Evolutionary conservation across 2,888 invertebrate species (phyloP).

Genomic region (Ischnura elegans): DNA sequence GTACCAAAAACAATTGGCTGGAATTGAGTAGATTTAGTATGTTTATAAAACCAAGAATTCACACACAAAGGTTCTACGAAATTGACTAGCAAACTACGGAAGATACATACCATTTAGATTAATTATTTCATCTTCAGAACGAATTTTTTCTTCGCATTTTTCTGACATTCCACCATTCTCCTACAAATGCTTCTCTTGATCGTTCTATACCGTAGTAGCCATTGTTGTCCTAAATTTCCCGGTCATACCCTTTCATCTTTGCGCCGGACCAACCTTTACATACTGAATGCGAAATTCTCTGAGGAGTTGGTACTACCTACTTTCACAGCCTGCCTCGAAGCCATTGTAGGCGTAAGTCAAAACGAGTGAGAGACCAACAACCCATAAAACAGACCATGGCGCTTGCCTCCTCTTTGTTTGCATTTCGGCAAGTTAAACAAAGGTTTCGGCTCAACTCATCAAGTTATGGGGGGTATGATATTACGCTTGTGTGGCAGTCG

Average conservation of each 20-base stretch:
- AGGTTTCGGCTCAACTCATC: constrained; percentile 16
- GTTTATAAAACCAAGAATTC: no score
- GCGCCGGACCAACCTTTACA: neutral
- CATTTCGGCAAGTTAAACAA: neutral
- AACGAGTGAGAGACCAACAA: neutral
- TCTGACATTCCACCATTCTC: neutral
- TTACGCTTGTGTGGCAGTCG: neutral
- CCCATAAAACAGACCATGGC: neutral
- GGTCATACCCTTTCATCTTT: neutral
- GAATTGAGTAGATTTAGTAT: no score
- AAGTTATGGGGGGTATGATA: constrained; percentile 13
- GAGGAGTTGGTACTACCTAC: constrained; percentile 1
- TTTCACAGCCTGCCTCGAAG: neutral
- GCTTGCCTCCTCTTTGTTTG: neutral
- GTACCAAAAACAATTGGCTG: no score
- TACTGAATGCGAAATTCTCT: neutral
- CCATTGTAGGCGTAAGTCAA: neutral
- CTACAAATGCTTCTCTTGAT: neutral
- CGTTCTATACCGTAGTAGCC: neutral
- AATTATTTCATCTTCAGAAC: neutral
- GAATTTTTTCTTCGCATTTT: neutral
- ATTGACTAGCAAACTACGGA: no score
- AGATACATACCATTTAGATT: no score
- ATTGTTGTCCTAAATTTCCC: neutral
- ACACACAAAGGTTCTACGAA: no score